Evolutionary conservation across 2,888 invertebrate genomes (phyloP).

Genomic region (Drosophila barbarae): DNA sequence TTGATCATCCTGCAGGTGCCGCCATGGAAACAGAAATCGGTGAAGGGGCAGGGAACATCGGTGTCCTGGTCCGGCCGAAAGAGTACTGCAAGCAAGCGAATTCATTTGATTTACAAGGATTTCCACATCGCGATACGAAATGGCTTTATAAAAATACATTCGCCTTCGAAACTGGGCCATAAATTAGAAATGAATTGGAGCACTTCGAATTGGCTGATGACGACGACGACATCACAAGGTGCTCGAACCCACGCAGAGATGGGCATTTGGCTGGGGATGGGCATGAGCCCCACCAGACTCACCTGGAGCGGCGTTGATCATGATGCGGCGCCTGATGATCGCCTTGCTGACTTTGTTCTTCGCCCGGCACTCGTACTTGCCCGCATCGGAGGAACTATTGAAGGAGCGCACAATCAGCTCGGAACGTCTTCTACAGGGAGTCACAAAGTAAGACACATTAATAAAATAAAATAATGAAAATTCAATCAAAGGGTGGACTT

Average conservation of each 20-base stretch:
- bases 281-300: constrained; percentile 51
- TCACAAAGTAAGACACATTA: background rate
- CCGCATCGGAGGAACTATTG: constrained; percentile 87
- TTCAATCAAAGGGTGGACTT: constrained; percentile 42
- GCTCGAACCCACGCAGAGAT: constrained; percentile 4
- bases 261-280: background rate
- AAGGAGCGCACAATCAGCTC: constrained; percentile 89
- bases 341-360: constrained; percentile 80
- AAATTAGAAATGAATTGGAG: constrained; percentile 74
- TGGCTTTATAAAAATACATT: constrained; percentile 14
- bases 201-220: constrained; percentile 41
- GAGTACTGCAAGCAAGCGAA: constrained; percentile 66
- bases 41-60: constrained; percentile 82
- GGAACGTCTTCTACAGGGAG: constrained; percentile 86
- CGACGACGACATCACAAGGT: constrained; percentile 8
- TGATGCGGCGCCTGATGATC: constrained; percentile 77
- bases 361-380: constrained; percentile 90
- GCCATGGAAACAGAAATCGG: constrained; percentile 90
- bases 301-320: constrained; percentile 79
- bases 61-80: constrained; percentile 78
- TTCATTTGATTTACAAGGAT: constrained; percentile 37
- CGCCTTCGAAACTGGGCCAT: constrained; percentile 60
- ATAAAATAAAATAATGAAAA: background rate
- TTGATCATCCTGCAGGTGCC: constrained; percentile 91
- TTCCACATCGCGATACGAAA: constrained; percentile 6